A percentile compares a stretch with the other conserved stretches of the same genome.
These are phyloP conservation scores for Pollenia amentaria DNA, from an alignment of 2,888 invertebrate genomes.

Conservation along the genomic window DNA sequence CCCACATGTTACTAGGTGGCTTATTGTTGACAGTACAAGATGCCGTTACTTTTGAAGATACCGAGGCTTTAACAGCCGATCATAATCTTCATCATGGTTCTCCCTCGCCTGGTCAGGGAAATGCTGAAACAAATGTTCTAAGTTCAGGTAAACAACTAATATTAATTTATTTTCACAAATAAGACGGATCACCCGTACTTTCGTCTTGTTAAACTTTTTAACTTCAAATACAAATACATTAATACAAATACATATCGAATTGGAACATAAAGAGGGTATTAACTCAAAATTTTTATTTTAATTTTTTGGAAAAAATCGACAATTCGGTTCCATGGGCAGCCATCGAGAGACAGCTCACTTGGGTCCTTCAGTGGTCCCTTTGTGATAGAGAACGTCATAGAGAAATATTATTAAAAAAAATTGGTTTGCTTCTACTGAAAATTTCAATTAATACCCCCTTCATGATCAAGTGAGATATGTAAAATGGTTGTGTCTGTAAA, in stretches of 20 bases:
- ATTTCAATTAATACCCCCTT: no score
- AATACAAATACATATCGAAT: no score
- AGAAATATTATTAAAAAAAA: no score
- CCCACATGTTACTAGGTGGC: slow-evolving; percentile 94
- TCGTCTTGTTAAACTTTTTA: neutral
- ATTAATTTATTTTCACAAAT: slow-evolving; percentile 12
- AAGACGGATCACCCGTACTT: neutral
- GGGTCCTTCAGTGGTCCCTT: no score
- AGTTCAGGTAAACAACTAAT: slow-evolving; percentile 87
- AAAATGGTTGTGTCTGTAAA: slow-evolving; percentile 50
- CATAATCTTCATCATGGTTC: slow-evolving; percentile 84
- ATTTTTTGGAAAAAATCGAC: no score
- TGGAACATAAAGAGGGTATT: no score
- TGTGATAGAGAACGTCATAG: no score
- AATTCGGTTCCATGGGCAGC: no score
- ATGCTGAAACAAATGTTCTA: slow-evolving; percentile 86
- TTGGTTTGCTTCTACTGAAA: no score
- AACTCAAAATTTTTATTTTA: no score
- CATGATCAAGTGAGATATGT: no score
- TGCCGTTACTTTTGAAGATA: slow-evolving; percentile 90
- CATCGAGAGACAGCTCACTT: no score
- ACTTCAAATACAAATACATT: neutral
- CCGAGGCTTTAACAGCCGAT: slow-evolving; percentile 87
- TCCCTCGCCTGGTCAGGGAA: slow-evolving; percentile 82
- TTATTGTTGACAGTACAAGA: slow-evolving; percentile 92